phyloP scores from a whole-genome alignment of 1,140 invertebrate genomes.

The Drosophila malerkotliana region DNA sequence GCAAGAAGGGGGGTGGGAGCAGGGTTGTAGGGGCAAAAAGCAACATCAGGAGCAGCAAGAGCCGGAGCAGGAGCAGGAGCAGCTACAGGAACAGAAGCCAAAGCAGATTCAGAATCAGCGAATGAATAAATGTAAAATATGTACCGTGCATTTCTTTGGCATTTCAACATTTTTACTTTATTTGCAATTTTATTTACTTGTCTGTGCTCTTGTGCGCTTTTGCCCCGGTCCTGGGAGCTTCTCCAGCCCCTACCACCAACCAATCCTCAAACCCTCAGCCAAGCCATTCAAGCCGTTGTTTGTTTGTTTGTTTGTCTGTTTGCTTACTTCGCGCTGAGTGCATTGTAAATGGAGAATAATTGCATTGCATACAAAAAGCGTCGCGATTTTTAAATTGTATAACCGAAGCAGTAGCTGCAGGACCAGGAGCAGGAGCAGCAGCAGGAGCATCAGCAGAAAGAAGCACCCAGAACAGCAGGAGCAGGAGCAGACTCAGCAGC shows the following conservation, averaged over 20 bases:
- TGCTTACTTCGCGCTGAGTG: conserved; percentile 66
- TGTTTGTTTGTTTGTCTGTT: conserved; percentile 37
- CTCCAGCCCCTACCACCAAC: background rate
- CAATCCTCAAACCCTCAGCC: conserved; percentile 1
- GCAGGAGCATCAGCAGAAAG: background rate
- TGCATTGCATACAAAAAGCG: conserved; percentile 68
- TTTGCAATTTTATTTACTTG: conserved; percentile 81
- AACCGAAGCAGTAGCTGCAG: conserved; percentile 42
- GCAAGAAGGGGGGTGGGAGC: conserved; percentile 9
- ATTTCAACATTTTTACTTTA: conserved; percentile 79
- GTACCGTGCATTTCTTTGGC: conserved; percentile 79
- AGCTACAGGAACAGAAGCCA: conserved; percentile 18
- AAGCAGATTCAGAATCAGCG: conserved; percentile 53
- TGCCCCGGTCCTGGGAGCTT: background rate
- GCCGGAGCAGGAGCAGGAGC: conserved; percentile 12
- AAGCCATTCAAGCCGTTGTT: conserved; percentile 55
- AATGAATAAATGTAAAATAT: conserved; percentile 82
- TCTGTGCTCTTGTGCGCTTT: conserved; percentile 43
- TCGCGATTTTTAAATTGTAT: conserved; percentile 68
- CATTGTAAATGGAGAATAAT: conserved; percentile 82
- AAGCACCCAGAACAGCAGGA: conserved; percentile 9
- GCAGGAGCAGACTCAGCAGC: conserved; percentile 14
- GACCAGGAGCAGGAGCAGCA: conserved; percentile 6
- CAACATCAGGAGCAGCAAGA: conserved; percentile 13
- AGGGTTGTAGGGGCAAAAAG: conserved; percentile 2